Evolutionary conservation across 1,140 invertebrate species (phyloP), one percentile per base, ranked within the genome.

Genomic region (Leptopilina boulardi): DNA sequence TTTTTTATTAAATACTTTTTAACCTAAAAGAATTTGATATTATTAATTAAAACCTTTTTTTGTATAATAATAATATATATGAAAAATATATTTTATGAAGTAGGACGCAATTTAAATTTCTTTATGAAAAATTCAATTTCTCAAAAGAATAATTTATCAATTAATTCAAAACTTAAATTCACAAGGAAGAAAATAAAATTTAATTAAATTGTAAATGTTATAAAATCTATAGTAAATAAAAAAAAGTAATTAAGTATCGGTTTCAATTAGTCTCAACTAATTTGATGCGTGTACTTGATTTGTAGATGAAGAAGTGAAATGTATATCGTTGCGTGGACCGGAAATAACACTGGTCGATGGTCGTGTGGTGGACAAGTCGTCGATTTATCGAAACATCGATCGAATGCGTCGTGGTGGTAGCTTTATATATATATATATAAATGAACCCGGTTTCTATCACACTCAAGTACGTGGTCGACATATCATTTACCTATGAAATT

Each of bases 401-500:
- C 21, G 9, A n/a, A 26, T 47, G 13, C 11, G 1, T 13, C 15
- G n/a, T 47, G 13, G 10, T 10, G 26, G 26, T 30, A n/a, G n/a
- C n/a, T n/a, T n/a, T n/a, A n/a, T 30, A 2, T 30, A 30, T 30
- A 30, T 30, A 30, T 5, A 30, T 30, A 30, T 30, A 30, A 26
- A 26, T 59, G 23, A 59, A 13, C 54, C 9, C 9, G 54, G 21
- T 59, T 59, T 15, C 18, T 26, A 13, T 59, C 23, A 30, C 5
- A 30, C 21, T 26, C 54, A 59, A 59, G 54, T 59, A 26, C 10
- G 11, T n/a, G 44, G 72, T 77, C 73, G 79, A 80, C 78, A 80
- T 81, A 83, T 84, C 81, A 79, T 78, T 83, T 77, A 78, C 71
- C 76, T 77, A 47, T 42, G 56, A 85, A 77, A 85, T 84, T 59